Evolutionary conservation across 2,888 invertebrate species (phyloP).

Genomic region (Hedychridium roseum): DNA sequence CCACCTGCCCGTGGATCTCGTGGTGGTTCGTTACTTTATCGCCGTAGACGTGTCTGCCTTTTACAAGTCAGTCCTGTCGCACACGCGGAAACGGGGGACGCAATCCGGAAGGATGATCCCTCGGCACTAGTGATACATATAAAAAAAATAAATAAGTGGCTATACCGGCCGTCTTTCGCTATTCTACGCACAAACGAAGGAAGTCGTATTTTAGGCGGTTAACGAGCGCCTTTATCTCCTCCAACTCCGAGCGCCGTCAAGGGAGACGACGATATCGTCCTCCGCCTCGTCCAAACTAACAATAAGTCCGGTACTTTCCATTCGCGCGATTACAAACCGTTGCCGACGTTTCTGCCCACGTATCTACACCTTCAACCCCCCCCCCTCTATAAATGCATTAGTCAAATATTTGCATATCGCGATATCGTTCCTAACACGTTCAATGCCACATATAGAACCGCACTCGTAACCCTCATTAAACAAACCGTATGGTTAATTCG

Average conservation of each 20-base stretch:
- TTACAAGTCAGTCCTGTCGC: conserved; percentile 18
- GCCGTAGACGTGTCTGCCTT: conserved; percentile 24
- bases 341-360: too few relatives aligned
- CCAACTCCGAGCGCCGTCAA: neutral
- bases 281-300: too few relatives aligned
- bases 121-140: conserved; percentile 17
- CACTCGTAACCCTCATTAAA: too few relatives aligned
- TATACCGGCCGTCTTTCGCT: conserved; percentile 10
- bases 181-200: conserved; percentile 20
- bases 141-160: conserved; percentile 9
- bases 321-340: too few relatives aligned
- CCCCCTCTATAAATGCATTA: too few relatives aligned
- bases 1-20: conserved; percentile 41
- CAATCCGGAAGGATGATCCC: conserved; percentile 34
- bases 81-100: conserved; percentile 12
- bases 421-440: too few relatives aligned
- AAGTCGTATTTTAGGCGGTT: conserved; percentile 33
- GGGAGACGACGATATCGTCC: too few relatives aligned
- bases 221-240: conserved; percentile 24
- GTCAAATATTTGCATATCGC: too few relatives aligned
- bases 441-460: too few relatives aligned
- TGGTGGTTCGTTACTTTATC: conserved; percentile 36
- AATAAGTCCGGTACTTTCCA: too few relatives aligned
- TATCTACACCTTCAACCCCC: too few relatives aligned
- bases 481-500: too few relatives aligned